Evolutionary conservation across 2,797 vertebrate species (phyloP).

Genomic region (Falco rusticolus): DNA sequence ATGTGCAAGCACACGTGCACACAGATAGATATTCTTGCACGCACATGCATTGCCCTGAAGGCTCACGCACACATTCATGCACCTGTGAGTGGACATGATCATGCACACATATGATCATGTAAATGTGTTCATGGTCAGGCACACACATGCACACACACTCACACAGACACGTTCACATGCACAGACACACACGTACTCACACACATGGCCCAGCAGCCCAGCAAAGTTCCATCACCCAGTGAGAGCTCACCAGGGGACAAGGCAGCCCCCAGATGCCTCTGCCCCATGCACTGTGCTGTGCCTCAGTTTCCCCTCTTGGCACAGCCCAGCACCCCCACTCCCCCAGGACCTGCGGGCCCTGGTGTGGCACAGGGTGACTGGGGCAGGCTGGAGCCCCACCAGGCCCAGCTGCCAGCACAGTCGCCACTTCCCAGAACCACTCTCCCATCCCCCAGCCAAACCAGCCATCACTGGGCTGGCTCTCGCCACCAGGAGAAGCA

Average conservation of each 20-base stretch:
- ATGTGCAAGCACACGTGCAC: rapidly evolving
- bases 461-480: not conserved
- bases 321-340: not conserved
- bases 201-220: not conserved
- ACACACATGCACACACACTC: not conserved
- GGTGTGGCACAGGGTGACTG: rapidly evolving
- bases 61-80: rapidly evolving
- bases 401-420: not conserved
- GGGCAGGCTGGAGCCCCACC: not conserved
- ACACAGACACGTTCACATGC: not conserved
- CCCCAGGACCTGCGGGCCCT: not conserved
- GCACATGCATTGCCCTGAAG: not conserved
- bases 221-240: not conserved
- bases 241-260: not conserved
- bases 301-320: not conserved
- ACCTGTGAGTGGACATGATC: not conserved
- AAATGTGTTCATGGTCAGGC: rapidly evolving
- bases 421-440: not conserved
- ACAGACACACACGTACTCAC: not conserved
- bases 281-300: not conserved
- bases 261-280: not conserved
- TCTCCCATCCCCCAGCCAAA: not conserved
- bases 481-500: not conserved
- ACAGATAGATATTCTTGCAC: not conserved
- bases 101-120: rapidly evolving